These are phyloP conservation scores for Drosophila kikkawai DNA, from an alignment of 1,140 invertebrate genomes.

Conservation along the genomic window DNA sequence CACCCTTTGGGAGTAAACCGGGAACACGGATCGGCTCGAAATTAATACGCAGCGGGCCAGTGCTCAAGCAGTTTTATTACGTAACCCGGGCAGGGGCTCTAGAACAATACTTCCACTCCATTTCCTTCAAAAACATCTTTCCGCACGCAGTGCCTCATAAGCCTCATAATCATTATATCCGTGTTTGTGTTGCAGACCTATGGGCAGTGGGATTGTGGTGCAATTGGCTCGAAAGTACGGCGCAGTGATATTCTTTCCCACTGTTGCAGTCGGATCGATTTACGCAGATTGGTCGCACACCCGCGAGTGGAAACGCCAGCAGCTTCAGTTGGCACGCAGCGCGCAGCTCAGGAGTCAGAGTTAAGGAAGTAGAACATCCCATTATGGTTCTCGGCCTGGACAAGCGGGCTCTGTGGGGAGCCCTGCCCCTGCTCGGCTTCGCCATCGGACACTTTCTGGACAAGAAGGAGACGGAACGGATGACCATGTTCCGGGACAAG, in stretches of 20 bases:
- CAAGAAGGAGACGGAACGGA: constrained; percentile 88
- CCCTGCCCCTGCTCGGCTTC: constrained; percentile 86
- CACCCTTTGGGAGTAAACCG: background rate
- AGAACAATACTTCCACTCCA: constrained; percentile 3
- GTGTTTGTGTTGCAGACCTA: constrained; percentile 70
- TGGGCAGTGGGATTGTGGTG: constrained; percentile 75
- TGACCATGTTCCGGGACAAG: constrained; percentile 91
- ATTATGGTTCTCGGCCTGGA: constrained; percentile 87
- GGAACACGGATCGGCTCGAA: background rate
- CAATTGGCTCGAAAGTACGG: constrained; percentile 86
- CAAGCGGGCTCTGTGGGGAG: constrained; percentile 81
- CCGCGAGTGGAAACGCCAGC: constrained; percentile 88
- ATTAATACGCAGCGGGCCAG: background rate
- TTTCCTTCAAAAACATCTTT: background rate
- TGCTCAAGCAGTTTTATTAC: constrained; percentile 31
- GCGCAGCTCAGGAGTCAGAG: constrained; percentile 60
- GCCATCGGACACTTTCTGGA: constrained; percentile 89
- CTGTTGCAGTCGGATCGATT: constrained; percentile 86
- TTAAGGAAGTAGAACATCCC: constrained; percentile 29
- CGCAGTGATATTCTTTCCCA: constrained; percentile 88
- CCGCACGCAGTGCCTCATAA: constrained; percentile 9
- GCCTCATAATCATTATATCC: constrained; percentile 30
- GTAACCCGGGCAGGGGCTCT: constrained; percentile 13
- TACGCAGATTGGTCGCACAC: constrained; percentile 90
- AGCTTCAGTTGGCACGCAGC: constrained; percentile 75